Conservation (phyloP, 2,888 invertebrate species). For the Calliphora vomitoria region DNA sequence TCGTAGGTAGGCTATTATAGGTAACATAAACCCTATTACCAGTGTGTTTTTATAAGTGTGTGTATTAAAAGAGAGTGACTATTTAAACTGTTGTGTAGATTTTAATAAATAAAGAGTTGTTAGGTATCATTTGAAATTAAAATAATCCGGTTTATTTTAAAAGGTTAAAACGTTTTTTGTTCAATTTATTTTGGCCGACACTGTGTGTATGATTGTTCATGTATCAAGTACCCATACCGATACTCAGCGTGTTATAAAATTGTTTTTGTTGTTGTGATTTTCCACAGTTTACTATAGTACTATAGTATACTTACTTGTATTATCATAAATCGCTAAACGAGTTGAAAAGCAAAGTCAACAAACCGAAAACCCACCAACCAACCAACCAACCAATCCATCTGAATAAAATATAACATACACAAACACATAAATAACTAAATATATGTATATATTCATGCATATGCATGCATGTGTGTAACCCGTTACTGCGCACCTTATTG, state of each 20-base stretch:
- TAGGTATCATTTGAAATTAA: no score
- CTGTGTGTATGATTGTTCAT: background rate
- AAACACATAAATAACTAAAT: background rate
- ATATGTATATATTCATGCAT: background rate
- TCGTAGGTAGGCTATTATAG: no score
- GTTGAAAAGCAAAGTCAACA: slow-evolving; percentile 64
- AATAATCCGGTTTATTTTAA: no score
- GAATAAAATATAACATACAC: slow-evolving; percentile 24
- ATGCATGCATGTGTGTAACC: background rate
- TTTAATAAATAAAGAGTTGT: no score
- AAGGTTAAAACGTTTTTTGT: background rate
- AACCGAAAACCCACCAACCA: slow-evolving; percentile 57
- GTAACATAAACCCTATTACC: no score
- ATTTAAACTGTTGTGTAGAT: no score
- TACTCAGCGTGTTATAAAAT: slow-evolving; percentile 1
- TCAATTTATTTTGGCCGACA: background rate
- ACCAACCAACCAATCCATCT: background rate
- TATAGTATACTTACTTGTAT: background rate
- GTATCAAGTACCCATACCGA: slow-evolving; percentile 26
- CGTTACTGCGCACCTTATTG: slow-evolving; percentile 37
- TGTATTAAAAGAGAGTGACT: no score
- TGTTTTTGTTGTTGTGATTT: slow-evolving; percentile 38
- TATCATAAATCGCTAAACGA: slow-evolving; percentile 61
- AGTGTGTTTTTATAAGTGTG: no score
- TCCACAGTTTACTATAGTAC: slow-evolving; percentile 41